phyloP scores from a whole-genome alignment of 2,888 invertebrate species.

The Dicyrtomina minuta region DNA sequence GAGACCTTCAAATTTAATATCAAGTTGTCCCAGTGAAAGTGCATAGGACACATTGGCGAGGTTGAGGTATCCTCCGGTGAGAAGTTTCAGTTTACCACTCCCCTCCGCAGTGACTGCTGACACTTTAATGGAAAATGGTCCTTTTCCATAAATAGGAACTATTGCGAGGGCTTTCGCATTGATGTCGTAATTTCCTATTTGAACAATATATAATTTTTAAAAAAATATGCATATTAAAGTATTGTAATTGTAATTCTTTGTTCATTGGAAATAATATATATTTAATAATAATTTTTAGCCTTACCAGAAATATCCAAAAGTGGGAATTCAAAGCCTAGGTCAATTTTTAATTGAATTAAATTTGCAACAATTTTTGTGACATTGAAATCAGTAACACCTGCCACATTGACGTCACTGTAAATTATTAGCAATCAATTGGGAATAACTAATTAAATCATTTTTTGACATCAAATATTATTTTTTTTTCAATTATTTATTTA shows the following conservation, averaged over 20 bases:
- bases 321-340: background rate
- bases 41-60: constrained; percentile 1
- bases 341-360: background rate
- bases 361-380: background rate
- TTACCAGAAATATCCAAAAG: background rate
- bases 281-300: background rate
- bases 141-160: constrained; percentile 26
- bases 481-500: no score
- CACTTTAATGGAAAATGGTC: constrained; percentile 20
- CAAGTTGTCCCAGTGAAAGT: background rate
- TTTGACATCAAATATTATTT: no score
- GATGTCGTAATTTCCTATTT: constrained; percentile 27
- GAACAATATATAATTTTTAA: no score
- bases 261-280: background rate
- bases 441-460: no score
- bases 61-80: constrained; percentile 14
- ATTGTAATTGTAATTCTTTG: background rate
- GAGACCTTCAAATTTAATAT: constrained; percentile 23
- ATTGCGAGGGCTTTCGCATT: constrained; percentile 5
- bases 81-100: constrained; percentile 10
- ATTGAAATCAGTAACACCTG: background rate
- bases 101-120: constrained; percentile 4
- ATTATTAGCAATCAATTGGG: no score
- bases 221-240: background rate
- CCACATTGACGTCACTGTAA: background rate